A percentile compares a stretch with the other conserved stretches of the same genome.
phyloP scores from a whole-genome alignment of 2,888 invertebrate genomes.

The Drosophila rubida region DNA sequence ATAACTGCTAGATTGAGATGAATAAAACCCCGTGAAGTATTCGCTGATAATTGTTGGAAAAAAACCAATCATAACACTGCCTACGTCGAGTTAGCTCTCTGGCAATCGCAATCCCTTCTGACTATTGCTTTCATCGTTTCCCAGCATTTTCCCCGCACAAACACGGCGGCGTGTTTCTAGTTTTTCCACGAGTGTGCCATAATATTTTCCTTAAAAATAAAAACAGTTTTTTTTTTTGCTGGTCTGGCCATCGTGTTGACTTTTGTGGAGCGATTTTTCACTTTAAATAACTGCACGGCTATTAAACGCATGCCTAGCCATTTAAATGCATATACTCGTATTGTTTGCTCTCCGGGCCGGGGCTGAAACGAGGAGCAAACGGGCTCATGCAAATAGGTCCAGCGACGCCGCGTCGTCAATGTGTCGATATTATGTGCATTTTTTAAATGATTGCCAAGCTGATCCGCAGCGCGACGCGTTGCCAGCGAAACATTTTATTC shows the following conservation, averaged over 20 bases:
- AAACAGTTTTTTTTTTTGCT: slow-evolving; percentile 23
- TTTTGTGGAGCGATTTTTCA: slow-evolving; percentile 25
- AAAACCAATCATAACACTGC: too few species aligned
- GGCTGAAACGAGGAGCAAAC: slow-evolving; percentile 11
- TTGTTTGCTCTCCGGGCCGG: slow-evolving; percentile 36
- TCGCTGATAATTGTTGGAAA: too few species aligned
- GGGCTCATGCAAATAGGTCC: slow-evolving; percentile 35
- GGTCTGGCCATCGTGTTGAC: slow-evolving; percentile 16
- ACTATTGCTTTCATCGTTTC: not conserved
- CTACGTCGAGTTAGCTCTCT: not conserved
- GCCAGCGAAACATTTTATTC: not conserved
- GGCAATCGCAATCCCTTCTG: not conserved
- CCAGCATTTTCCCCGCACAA: not conserved
- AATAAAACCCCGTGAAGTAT: too few species aligned
- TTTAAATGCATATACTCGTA: slow-evolving; percentile 52
- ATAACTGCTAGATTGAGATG: too few species aligned
- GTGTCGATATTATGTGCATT: slow-evolving; percentile 53
- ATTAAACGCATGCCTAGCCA: slow-evolving; percentile 51
- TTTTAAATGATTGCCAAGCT: slow-evolving; percentile 33
- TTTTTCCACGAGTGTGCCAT: slow-evolving; percentile 5
- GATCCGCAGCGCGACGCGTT: slow-evolving; percentile 6
- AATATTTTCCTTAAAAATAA: slow-evolving; percentile 28
- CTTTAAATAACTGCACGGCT: slow-evolving; percentile 55
- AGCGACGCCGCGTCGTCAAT: slow-evolving; percentile 24
- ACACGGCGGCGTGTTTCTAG: not conserved